Percentiles rank a stretch among this genome's conserved stretches.
phyloP scores from a whole-genome alignment of 2,113 vertebrate genomes.

The Apteryx mantelli region DNA sequence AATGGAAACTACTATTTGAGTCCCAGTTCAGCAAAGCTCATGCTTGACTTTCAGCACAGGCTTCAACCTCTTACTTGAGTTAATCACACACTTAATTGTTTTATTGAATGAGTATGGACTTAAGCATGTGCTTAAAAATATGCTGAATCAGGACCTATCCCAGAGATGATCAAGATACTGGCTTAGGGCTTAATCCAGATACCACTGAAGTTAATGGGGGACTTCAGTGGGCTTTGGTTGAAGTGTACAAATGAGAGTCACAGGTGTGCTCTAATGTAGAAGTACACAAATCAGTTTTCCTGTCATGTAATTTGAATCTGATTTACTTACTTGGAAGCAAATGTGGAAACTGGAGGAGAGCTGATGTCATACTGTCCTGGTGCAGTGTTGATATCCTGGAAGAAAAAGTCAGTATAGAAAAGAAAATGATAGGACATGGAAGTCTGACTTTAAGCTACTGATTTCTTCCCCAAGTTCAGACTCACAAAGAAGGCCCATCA shows the following conservation, averaged over 20 bases:
- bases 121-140: neutral
- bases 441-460: neutral
- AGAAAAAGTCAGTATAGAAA: neutral
- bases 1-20: neutral
- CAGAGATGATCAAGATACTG: neutral
- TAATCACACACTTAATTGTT: neutral
- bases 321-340: slow-evolving; percentile 82
- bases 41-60: neutral
- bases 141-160: neutral
- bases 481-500: neutral
- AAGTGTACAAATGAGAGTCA: neutral
- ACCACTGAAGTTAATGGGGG: neutral
- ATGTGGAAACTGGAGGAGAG: slow-evolving; percentile 70
- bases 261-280: neutral
- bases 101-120: neutral
- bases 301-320: slow-evolving; percentile 2
- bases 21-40: neutral
- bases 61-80: neutral
- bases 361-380: slow-evolving; percentile 76
- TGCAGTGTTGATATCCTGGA: slow-evolving; percentile 74
- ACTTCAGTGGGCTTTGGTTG: neutral
- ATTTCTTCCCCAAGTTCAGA: neutral
- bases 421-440: neutral
- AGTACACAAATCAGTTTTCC: neutral
- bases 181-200: neutral